Evolutionary conservation across 1,140 invertebrate genomes (phyloP), one percentile per base, ranked within the genome.

Genomic region (Apis florea): DNA sequence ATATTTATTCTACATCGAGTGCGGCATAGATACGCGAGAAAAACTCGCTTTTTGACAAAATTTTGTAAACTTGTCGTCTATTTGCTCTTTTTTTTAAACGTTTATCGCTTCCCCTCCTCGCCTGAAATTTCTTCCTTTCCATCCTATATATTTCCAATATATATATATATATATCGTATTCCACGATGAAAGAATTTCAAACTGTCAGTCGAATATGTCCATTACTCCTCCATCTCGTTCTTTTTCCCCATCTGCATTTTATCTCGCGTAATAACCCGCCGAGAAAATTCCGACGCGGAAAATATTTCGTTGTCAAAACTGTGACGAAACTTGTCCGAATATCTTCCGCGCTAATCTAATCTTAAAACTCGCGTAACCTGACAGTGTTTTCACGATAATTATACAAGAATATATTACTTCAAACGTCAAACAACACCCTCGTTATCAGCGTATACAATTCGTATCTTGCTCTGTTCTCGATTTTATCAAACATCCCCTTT

Each of bases 231-330:
- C 4, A 3, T 40, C 10, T 13, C 2, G 0, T 11, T 17, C 9
- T 31, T 19, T 31, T 15, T 2, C 6, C 40, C 15, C 12, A n/a
- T 51, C 53, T 61, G 19, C 40, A 3, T 64, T 13, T 8, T 19
- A 59, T 31, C 11, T 21, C 53, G 21, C 19, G 15, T 40, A 40
- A 47, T 24, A 70, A 49, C 21, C 40, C 64, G 26, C 63, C 10
- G 56, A 21, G 17, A 26, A 11, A 54, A 49, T 21, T n/a, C 21
- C 17, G 15, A 17, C 49, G 51, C 24, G 12, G 69, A 26, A 72
- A 79, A 79, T 72, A 72, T 79, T 79, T 72, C 31, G 69, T 63
- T 49, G 31, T 40, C 31, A 40, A 40, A 40, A 6, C 31, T 5
- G 4, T 6, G 31, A 40, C 6, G 31, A n/a, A n/a, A 40, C 31